Evolutionary conservation across 1,140 invertebrate genomes (phyloP).

Genomic region (Pinna nobilis): DNA sequence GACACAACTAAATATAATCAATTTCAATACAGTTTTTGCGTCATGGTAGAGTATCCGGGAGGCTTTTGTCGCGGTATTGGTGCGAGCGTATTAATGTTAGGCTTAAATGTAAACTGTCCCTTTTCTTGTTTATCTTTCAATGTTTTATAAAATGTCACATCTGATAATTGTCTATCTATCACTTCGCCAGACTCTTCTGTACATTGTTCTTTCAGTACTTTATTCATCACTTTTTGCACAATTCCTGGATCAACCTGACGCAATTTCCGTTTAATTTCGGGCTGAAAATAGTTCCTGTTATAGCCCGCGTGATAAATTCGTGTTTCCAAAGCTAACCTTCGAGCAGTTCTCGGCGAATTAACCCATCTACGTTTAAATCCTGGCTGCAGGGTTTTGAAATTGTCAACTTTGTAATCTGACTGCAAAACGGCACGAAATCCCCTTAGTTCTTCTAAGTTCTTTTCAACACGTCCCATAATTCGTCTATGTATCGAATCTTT

Average conservation of each 20-base stretch:
- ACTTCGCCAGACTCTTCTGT: constrained; percentile 3
- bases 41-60: no score
- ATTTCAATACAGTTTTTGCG: no score
- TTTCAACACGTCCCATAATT: constrained; percentile 3
- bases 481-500: not conserved
- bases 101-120: constrained; percentile 10
- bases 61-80: no score
- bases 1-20: no score
- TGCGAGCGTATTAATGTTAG: not conserved
- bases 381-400: constrained; percentile 8
- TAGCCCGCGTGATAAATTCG: constrained; percentile 2
- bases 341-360: not conserved
- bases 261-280: constrained; percentile 1
- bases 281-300: not conserved
- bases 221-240: not conserved
- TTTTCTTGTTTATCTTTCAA: constrained; percentile 4
- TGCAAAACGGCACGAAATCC: not conserved
- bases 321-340: constrained; percentile 2
- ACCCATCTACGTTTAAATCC: not conserved
- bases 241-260: not conserved
- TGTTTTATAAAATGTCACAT: constrained; percentile 4
- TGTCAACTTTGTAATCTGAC: constrained; percentile 9
- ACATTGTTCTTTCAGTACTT: constrained; percentile 13
- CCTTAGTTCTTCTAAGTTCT: not conserved
- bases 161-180: not conserved